A percentile compares a stretch with the other conserved stretches of the same genome.
Evolutionary conservation across 2,888 invertebrate species (phyloP).

Genomic region (Suillia variegata): DNA sequence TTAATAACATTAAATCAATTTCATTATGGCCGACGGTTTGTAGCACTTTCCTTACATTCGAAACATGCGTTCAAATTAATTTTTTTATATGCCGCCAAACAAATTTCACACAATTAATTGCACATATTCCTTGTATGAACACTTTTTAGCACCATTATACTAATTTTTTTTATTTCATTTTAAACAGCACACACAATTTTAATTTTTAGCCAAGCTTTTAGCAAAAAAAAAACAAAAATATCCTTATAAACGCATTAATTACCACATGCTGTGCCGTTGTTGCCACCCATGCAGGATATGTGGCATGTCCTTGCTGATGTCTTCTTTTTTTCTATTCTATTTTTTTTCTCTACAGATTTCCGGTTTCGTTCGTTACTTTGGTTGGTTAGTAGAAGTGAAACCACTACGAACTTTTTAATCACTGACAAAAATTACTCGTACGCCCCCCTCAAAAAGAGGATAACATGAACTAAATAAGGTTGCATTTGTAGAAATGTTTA

Average conservation of each 20-base stretch:
- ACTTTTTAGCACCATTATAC: not conserved
- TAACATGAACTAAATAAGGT: too few relatives aligned
- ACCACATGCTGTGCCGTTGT: slow-evolving; percentile 30
- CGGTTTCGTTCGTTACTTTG: not conserved
- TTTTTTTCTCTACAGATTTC: not conserved
- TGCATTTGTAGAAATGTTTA: too few relatives aligned
- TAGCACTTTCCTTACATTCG: slow-evolving; percentile 21
- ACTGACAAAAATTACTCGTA: slow-evolving; percentile 35
- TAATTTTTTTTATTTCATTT: slow-evolving; percentile 12
- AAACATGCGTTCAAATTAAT: slow-evolving; percentile 56
- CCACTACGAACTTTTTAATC: slow-evolving; percentile 36
- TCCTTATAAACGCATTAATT: slow-evolving; percentile 47
- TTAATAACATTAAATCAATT: slow-evolving; percentile 57
- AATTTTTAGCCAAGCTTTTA: too few relatives aligned
- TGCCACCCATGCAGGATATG: slow-evolving; percentile 22
- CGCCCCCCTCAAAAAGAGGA: too few relatives aligned
- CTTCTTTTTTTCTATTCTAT: slow-evolving; percentile 5
- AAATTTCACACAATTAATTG: slow-evolving; percentile 48
- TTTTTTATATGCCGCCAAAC: slow-evolving; percentile 45
- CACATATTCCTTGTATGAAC: slow-evolving; percentile 6
- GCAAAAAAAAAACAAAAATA: slow-evolving; percentile 12
- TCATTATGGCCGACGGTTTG: slow-evolving; percentile 37
- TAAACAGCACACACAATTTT: too few relatives aligned
- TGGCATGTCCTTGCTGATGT: not conserved
- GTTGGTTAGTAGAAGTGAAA: not conserved